These are phyloP conservation scores for Trissonchulus sp. DNA, from an alignment of 2,888 invertebrate genomes.

Conservation along the genomic window DNA sequence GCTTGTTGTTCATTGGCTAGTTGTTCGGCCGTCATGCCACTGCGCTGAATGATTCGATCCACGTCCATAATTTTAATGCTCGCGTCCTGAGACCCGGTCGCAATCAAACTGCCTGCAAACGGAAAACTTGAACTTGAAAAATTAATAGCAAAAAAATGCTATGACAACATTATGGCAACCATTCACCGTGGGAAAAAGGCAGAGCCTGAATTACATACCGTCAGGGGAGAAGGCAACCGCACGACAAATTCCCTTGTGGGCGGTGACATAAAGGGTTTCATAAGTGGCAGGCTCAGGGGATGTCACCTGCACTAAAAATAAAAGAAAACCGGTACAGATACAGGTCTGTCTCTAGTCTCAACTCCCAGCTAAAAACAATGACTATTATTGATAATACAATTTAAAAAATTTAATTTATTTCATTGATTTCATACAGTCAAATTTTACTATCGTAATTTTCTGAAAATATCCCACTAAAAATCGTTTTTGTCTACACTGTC, in stretches of 20 bases:
- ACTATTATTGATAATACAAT: too few relatives aligned
- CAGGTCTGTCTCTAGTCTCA: too few relatives aligned
- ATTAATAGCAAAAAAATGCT: too few relatives aligned
- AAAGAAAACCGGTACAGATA: too few relatives aligned
- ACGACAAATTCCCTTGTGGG: conserved; percentile 86
- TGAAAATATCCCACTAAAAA: too few relatives aligned
- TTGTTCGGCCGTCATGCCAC: conserved; percentile 67
- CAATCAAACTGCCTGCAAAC: conserved; percentile 74
- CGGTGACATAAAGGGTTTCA: conserved; percentile 97
- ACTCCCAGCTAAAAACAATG: too few relatives aligned
- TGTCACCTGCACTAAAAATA: conserved; percentile 37
- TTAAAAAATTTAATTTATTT: too few relatives aligned
- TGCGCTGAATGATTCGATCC: conserved; percentile 96
- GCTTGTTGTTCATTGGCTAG: conserved; percentile 56
- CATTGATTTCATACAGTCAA: too few relatives aligned
- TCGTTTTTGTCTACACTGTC: too few relatives aligned
- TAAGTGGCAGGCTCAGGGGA: conserved; percentile 95
- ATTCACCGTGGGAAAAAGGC: too few relatives aligned
- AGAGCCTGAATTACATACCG: conserved; percentile 60
- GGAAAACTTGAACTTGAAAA: conserved; percentile 22
- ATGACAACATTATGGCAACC: too few relatives aligned
- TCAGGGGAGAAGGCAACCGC: conserved; percentile 91
- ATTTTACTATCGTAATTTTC: too few relatives aligned
- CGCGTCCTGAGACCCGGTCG: conserved; percentile 95
- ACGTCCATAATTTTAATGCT: conserved; percentile 98